phyloP scores from a whole-genome alignment of 2,888 invertebrate genomes.

The Rhyacophila evoluta region DNA sequence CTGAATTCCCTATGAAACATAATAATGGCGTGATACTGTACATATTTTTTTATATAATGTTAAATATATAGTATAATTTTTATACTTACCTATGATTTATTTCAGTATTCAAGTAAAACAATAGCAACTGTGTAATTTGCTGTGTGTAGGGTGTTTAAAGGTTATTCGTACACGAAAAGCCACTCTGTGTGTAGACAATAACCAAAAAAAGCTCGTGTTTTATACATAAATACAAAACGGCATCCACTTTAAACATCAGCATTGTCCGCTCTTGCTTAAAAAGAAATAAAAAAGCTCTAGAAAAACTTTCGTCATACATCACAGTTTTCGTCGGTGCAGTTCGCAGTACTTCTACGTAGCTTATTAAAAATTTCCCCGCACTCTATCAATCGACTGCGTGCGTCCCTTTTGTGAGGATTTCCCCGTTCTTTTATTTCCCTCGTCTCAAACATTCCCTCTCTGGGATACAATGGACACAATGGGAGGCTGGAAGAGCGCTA shows the following conservation, averaged over 20 bases:
- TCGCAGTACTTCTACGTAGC: conserved; percentile 5
- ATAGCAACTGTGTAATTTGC: no score
- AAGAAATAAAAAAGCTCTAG: conserved; percentile 23
- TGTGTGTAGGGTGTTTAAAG: no score
- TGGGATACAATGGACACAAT: conserved; percentile 33
- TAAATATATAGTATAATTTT: no score
- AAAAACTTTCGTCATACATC: conserved; percentile 5
- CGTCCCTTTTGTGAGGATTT: background rate
- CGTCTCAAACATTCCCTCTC: conserved; percentile 28
- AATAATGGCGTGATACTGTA: no score
- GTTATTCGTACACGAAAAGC: no score
- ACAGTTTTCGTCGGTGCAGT: conserved; percentile 8
- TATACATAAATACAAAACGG: background rate
- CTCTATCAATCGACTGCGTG: conserved; percentile 24
- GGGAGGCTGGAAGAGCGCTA: conserved; percentile 10
- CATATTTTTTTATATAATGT: no score
- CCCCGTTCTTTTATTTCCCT: background rate
- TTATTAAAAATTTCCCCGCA: conserved; percentile 37
- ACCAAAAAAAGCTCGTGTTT: background rate
- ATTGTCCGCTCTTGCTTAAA: background rate
- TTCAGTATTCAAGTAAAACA: no score
- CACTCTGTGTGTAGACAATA: background rate
- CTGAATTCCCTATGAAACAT: no score
- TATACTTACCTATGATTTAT: no score
- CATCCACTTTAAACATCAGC: background rate